Conservation (phyloP, 2,888 invertebrate genomes). For the Cheilosia grossa region DNA sequence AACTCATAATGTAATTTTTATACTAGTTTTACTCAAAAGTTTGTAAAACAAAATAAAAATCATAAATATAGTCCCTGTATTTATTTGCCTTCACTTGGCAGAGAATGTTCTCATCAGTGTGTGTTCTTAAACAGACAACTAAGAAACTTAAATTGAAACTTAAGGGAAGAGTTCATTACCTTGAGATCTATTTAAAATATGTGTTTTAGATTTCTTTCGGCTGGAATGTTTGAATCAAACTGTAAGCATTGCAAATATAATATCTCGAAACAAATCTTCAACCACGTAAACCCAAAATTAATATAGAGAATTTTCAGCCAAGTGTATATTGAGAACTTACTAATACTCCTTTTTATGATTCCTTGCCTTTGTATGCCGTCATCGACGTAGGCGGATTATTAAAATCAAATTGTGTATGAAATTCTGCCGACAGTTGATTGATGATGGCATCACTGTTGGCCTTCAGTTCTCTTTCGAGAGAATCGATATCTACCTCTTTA, state of each 20-base stretch:
- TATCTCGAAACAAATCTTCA: neutral
- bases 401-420: conserved; percentile 79
- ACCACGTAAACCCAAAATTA: neutral
- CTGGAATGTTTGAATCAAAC: too few species aligned
- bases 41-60: neutral
- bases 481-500: conserved; percentile 81
- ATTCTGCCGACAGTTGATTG: conserved; percentile 80
- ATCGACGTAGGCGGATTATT: conserved; percentile 75
- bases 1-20: neutral
- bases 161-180: too few species aligned
- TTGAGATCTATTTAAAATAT: too few species aligned
- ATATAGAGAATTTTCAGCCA: neutral
- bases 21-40: neutral
- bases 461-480: conserved; percentile 81
- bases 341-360: conserved; percentile 17
- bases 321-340: conserved; percentile 1
- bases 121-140: too few species aligned
- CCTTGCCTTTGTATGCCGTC: conserved; percentile 33
- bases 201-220: too few species aligned
- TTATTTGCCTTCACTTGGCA: too few species aligned
- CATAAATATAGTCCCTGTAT: conserved; percentile 1
- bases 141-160: too few species aligned
- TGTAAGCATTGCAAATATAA: too few species aligned
- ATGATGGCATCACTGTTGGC: conserved; percentile 79
- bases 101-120: too few species aligned